Conservation (phyloP, 2,888 invertebrate species). For the Lutraria lutraria region DNA sequence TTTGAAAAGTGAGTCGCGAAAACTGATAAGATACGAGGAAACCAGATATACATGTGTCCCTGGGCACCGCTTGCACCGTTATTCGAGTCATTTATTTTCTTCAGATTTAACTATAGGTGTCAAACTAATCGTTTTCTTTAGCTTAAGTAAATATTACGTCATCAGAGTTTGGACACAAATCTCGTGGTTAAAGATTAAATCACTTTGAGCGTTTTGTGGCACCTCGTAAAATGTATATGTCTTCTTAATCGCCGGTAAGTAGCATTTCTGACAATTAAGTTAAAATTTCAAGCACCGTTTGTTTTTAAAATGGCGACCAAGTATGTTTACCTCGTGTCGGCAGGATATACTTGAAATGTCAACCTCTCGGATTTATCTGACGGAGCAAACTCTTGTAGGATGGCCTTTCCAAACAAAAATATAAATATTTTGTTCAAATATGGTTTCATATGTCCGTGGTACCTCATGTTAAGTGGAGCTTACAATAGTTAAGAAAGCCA, state of each 20-base stretch:
- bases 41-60: slow-evolving; percentile 8
- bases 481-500: background rate
- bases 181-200: slow-evolving; percentile 50
- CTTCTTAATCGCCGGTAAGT: slow-evolving; percentile 25
- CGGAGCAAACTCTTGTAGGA: slow-evolving; percentile 25
- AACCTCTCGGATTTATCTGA: background rate
- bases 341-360: slow-evolving; percentile 15
- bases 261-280: slow-evolving; percentile 29
- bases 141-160: slow-evolving; percentile 52
- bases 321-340: slow-evolving; percentile 30
- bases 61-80: slow-evolving; percentile 11
- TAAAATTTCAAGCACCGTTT: slow-evolving; percentile 31
- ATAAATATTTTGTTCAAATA: slow-evolving; percentile 17
- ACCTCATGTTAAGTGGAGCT: background rate
- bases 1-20: slow-evolving; percentile 5
- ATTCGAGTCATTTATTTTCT: slow-evolving; percentile 44
- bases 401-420: background rate
- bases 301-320: slow-evolving; percentile 38
- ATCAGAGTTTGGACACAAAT: slow-evolving; percentile 49
- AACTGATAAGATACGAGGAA: slow-evolving; percentile 4
- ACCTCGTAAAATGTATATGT: slow-evolving; percentile 31
- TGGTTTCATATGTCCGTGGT: background rate
- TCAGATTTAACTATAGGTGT: slow-evolving; percentile 29
- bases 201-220: slow-evolving; percentile 29
- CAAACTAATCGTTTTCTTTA: slow-evolving; percentile 7